Evolutionary conservation across 2,888 invertebrate species (phyloP), one percentile per base, ranked within the genome.

Genomic region (Tanaodytes sp.): DNA sequence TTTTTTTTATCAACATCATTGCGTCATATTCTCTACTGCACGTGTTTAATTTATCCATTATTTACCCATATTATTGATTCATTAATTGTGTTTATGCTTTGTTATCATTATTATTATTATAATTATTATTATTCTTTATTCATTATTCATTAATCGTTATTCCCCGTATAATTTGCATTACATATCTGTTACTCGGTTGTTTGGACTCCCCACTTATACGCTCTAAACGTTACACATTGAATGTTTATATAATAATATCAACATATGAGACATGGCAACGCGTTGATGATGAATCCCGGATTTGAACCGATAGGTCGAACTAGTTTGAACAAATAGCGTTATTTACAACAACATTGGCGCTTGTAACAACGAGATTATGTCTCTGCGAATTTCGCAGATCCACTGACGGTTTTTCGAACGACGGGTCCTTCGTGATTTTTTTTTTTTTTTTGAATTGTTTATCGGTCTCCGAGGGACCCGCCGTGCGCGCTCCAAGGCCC

Each of bases 291-390:
- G 19, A 55, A 2, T 39, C 37, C 15, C 39, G 42, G 23, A 48
- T 61, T 15, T 4, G 46, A 67, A 67, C 48, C 43, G 40, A 68
- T 55, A 68, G 49, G 52, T 68, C 62, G 46, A 70, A 68, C 59
- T 48, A 70, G 54, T 65, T 36, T 58, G 54, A 66, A 63, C 49
- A 54, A 63, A 59, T 49, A 58, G 54, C 62, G 27, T 55, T 63
- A 69, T 69, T 69, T 69, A 68, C 68, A 68, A 63, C 63, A 69
- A 64, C 40, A 59, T 69, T 48, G 43, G 63, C 63, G 58, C 40
- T 48, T 43, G n/a, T n/a, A 58, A 63, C 52, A 69, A 59, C 33
- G 46, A 51, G 15, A 36, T 39, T 42, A 36, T 52, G 18, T 55
- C 30, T 39, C 40, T 20, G 31, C 45, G 51, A 33, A n/a, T n/a